Percentiles rank a stretch among this genome's conserved stretches.
phyloP scores from a whole-genome alignment of 1,140 invertebrate genomes.

The Papilio dardanus region DNA sequence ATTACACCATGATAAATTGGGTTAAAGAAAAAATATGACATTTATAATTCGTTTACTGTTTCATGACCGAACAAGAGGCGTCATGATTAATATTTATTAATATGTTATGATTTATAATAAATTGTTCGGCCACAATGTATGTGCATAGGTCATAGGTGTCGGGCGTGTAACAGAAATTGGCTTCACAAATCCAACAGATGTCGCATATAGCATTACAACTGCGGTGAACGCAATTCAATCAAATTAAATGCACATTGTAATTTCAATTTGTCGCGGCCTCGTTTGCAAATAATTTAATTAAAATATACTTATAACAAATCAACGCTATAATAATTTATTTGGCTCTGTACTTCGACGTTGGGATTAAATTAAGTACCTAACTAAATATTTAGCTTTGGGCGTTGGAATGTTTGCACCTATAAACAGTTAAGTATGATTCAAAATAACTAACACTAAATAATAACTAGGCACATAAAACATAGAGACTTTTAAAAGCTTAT shows the following conservation, averaged over 20 bases:
- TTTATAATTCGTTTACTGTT: background rate
- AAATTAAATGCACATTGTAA: constrained; percentile 21
- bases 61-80: background rate
- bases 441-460: no score
- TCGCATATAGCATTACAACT: background rate
- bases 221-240: background rate
- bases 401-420: no score
- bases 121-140: background rate
- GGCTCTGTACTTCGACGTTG: background rate
- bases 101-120: background rate
- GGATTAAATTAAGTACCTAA: no score
- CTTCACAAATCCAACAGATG: constrained; percentile 2
- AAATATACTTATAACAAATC: background rate
- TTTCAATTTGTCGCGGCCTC: constrained; percentile 13
- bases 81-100: background rate
- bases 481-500: no score
- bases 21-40: background rate
- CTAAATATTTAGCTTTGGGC: no score
- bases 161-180: constrained; percentile 7
- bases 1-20: no score
- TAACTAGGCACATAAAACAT: no score
- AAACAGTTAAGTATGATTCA: no score
- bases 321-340: background rate
- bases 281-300: constrained; percentile 14
- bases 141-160: background rate